These are phyloP conservation scores for Limnothrissa miodon DNA, from an alignment of 2,113 vertebrate genomes.

Conservation along the genomic window DNA sequence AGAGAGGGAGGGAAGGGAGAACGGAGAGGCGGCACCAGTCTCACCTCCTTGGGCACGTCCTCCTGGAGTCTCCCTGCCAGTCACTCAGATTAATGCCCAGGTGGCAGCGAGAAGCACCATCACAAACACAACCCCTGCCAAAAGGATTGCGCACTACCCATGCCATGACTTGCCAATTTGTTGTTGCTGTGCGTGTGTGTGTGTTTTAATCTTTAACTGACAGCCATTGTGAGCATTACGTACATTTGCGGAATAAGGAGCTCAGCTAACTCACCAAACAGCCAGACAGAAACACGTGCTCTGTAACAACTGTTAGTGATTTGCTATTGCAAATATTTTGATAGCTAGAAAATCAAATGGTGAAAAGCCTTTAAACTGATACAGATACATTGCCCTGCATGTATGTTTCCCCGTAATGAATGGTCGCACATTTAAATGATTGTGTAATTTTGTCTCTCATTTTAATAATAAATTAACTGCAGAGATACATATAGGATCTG, in stretches of 20 bases:
- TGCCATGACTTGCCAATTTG: constrained; percentile 4
- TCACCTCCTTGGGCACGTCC: constrained; percentile 63
- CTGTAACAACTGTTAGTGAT: background rate
- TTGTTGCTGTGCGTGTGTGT: background rate
- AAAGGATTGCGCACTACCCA: background rate
- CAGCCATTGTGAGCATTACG: background rate
- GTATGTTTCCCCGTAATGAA: background rate
- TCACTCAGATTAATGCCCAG: constrained; percentile 65
- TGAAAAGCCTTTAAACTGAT: background rate
- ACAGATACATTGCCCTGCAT: background rate
- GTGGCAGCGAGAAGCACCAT: constrained; percentile 53
- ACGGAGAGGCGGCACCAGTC: constrained; percentile 60
- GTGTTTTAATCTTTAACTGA: constrained; percentile 15
- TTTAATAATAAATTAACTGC: background rate
- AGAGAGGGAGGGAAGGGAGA: constrained; percentile 46
- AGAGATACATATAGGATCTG: constrained; percentile 13
- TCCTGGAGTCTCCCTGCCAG: constrained; percentile 62
- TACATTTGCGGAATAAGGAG: background rate
- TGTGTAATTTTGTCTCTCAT: background rate
- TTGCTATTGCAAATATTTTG: constrained; percentile 14
- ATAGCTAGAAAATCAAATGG: background rate
- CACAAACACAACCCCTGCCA: constrained; percentile 29
- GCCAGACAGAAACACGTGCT: background rate
- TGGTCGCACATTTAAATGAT: background rate
- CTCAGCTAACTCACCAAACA: background rate